Evolutionary conservation across 2,797 vertebrate species (phyloP), one percentile per base, ranked within the genome.

Genomic region (Bryconaethiops microstoma): DNA sequence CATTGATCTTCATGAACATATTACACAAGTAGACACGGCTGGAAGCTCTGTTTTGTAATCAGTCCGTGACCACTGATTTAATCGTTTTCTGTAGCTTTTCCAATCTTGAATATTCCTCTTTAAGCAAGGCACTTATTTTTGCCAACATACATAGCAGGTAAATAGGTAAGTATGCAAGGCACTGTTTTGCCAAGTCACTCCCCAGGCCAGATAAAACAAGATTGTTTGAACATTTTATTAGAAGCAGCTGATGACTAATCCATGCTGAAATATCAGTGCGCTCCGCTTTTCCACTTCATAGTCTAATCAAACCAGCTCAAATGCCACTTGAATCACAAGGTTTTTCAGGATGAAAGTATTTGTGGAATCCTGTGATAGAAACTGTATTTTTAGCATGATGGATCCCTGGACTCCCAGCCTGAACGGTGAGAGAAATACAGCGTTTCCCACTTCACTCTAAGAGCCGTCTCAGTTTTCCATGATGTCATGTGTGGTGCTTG

Each of bases 331-430:
- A 96, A 94, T 94, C 94, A 94, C 94, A 93, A 94, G 90, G 93
- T 93, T 81, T 93, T 78, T 93, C 93, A 64, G 74, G 93, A 94
- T 91, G 91, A 92, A 96, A 92, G 95, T 95, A 98, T 98, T 93
- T 87, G 82, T 92, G 92, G 95, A 97, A 96, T 97, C 94, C 86
- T 85, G 86, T 92, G 95, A 96, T 96, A 96, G 92, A 94, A 94
- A 93, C 87, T 87, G 87, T 98, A 98, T 98, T 98, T 98, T 97
- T 98, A 98, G 97, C 95, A 88, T 88, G 82, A 93, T 94, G 94
- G 95, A 93, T 96, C 95, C 90, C 88, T 87, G 82, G 91, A 90
- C 93, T 89, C 90, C 90, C 92, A 91, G 84, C 50, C 80, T 73
- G 55, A 87, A 88, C 83, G 88, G 88, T 74, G 86, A 87, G 85